A percentile compares a stretch with the other conserved stretches of the same genome.
Evolutionary conservation across 2,888 invertebrate genomes (phyloP).

Genomic region (Melieria picta): DNA sequence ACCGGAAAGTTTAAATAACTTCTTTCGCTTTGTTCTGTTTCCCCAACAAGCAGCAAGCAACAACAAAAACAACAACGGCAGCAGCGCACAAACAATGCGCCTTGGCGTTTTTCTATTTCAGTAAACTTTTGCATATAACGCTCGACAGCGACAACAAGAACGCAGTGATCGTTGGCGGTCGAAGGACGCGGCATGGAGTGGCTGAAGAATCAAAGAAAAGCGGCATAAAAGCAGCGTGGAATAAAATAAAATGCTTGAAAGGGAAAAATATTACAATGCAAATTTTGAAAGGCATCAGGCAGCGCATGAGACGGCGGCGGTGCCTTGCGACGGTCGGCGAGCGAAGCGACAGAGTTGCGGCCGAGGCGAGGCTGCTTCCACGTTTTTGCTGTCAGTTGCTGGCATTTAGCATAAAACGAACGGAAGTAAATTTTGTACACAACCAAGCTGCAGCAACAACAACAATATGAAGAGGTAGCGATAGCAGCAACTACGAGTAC

Average conservation of each 20-base stretch:
- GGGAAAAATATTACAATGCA: conserved; percentile 25
- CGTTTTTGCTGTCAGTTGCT: neutral
- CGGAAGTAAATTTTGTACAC: conserved; percentile 28
- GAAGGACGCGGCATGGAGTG: conserved; percentile 7
- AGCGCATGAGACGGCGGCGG: neutral
- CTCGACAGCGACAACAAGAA: conserved; percentile 6
- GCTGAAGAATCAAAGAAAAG: conserved; percentile 18
- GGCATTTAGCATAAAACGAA: conserved; percentile 28
- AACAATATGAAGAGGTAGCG: neutral
- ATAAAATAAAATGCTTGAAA: conserved; percentile 26
- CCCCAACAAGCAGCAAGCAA: neutral
- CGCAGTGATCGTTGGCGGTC: conserved; percentile 4
- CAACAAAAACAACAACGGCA: neutral
- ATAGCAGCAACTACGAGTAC: no score
- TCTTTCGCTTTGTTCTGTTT: conserved; percentile 22
- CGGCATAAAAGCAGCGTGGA: conserved; percentile 12
- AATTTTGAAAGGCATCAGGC: conserved; percentile 5
- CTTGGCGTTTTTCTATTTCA: conserved; percentile 28
- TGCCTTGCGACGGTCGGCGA: neutral
- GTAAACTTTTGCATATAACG: conserved; percentile 16
- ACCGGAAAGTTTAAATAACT: conserved; percentile 33
- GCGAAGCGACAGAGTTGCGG: neutral
- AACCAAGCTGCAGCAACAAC: neutral
- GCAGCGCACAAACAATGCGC: conserved; percentile 11
- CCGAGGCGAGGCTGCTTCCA: neutral